Evolutionary conservation across 2,888 invertebrate species (phyloP).

Genomic region (Rotaria socialis): DNA sequence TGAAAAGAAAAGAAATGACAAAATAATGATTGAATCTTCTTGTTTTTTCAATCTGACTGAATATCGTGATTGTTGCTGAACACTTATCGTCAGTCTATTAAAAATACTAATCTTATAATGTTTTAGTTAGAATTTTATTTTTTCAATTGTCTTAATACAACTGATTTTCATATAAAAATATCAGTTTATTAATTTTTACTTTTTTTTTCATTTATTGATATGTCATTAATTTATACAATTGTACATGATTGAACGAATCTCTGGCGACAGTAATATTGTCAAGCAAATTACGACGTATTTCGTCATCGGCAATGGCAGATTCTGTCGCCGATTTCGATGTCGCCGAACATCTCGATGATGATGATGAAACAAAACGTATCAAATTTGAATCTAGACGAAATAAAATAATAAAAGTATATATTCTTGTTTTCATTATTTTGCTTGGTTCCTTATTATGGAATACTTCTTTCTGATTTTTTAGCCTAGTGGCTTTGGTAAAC

Average conservation of each 20-base stretch:
- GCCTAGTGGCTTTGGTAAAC: constrained; percentile 69
- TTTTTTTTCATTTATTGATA: neutral
- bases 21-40: too few relatives aligned
- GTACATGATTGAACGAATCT: neutral
- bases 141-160: neutral
- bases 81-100: too few relatives aligned
- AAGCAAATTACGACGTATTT: neutral
- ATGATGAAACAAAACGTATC: neutral
- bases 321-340: neutral
- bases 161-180: neutral
- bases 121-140: neutral
- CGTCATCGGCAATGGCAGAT: neutral
- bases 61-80: too few relatives aligned
- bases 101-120: too few relatives aligned
- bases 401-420: neutral
- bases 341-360: neutral
- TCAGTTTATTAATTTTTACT: neutral
- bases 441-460: too few relatives aligned
- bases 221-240: neutral
- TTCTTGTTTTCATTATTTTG: neutral
- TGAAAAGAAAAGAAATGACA: too few relatives aligned
- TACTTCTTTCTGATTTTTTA: neutral
- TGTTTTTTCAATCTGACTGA: too few relatives aligned
- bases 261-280: neutral
- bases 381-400: neutral